Evolutionary conservation across 2,113 vertebrate species (phyloP).

Genomic region (Ploceus nigricollis): DNA sequence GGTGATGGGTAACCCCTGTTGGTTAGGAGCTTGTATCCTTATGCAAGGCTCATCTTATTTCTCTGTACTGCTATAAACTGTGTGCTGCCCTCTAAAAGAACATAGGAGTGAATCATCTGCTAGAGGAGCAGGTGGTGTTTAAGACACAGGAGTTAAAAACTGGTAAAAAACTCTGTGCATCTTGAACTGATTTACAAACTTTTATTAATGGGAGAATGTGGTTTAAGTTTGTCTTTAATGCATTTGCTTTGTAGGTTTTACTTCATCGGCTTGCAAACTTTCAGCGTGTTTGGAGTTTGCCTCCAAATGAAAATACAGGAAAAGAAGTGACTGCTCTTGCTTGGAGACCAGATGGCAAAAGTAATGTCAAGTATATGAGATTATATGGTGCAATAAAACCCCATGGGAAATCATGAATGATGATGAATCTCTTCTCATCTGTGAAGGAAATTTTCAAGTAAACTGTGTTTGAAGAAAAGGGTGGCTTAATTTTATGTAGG

Average conservation of each 20-base stretch:
- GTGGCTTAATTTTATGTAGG: neutral
- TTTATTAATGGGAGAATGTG: neutral
- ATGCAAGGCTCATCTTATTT: neutral
- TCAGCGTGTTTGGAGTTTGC: conserved; percentile 94
- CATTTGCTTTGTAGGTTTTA: conserved; percentile 79
- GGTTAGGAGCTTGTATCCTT: neutral
- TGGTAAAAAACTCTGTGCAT: neutral
- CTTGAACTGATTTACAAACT: neutral
- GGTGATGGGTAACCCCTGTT: neutral
- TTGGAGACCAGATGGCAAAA: conserved; percentile 98
- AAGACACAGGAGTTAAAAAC: neutral
- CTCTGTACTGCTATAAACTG: neutral
- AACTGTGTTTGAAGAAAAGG: neutral
- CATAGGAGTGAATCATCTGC: neutral
- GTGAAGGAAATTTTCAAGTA: neutral
- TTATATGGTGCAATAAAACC: neutral
- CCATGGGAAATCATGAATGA: neutral
- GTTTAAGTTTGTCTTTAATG: neutral
- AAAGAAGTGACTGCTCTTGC: conserved; percentile 93
- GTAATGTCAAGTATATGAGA: conserved; percentile 69
- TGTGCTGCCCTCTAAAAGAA: neutral
- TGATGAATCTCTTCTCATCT: neutral
- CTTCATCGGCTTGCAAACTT: conserved; percentile 94
- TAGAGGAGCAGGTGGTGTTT: neutral
- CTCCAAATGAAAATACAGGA: conserved; percentile 91